A percentile compares a stretch with the other conserved stretches of the same genome.
These are phyloP conservation scores for Latheticus oryzae DNA, from an alignment of 2,888 invertebrate genomes.

Conservation along the genomic window DNA sequence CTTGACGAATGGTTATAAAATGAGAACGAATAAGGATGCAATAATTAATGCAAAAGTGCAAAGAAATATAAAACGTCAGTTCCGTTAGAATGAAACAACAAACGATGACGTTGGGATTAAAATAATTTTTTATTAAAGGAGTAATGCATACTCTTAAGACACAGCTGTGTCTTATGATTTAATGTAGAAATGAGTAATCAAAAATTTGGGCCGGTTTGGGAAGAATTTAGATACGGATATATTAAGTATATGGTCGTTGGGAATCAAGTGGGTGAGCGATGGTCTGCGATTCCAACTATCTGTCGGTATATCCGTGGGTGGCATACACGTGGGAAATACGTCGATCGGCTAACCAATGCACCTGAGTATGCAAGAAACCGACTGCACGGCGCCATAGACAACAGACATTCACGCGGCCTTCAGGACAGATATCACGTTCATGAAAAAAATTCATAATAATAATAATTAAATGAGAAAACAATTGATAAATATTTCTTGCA, in stretches of 20 bases:
- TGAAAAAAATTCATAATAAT: no score
- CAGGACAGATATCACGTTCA: conserved; percentile 38
- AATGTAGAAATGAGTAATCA: no score
- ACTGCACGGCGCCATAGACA: conserved; percentile 70
- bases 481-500: no score
- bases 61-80: conserved; percentile 8
- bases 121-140: no score
- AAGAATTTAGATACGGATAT: no score
- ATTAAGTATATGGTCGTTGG: no score
- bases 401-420: conserved; percentile 46
- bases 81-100: conserved; percentile 23
- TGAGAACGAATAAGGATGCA: conserved; percentile 39
- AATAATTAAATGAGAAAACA: no score
- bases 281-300: conserved; percentile 30
- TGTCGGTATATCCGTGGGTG: conserved; percentile 58
- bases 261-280: conserved; percentile 38
- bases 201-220: no score
- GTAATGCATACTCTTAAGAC: neutral
- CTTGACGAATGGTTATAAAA: conserved; percentile 36
- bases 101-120: no score
- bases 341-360: conserved; percentile 69
- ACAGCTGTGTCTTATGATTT: no score
- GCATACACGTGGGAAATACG: conserved; percentile 62
- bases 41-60: conserved; percentile 21
- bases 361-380: conserved; percentile 76